Evolutionary conservation across 1,140 invertebrate genomes (phyloP).

Genomic region (Centruroides vittatus): DNA sequence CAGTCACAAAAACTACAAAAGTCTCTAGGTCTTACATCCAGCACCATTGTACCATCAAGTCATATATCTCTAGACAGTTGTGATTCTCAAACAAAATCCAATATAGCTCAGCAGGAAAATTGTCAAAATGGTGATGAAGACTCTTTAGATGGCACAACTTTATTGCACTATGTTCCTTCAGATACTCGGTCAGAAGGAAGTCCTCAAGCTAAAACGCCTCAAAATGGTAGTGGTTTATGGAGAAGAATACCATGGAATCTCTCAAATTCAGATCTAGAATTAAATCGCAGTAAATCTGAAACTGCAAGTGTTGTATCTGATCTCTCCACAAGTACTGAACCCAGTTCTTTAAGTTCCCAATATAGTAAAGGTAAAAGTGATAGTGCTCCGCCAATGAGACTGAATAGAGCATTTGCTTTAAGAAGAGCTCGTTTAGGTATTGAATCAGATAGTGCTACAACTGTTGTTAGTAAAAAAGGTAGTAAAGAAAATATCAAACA

Average conservation of each 20-base stretch:
- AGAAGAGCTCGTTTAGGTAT: conserved; percentile 29
- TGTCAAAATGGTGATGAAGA: too few relatives aligned
- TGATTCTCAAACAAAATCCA: too few relatives aligned
- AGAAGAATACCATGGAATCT: conserved; percentile 13
- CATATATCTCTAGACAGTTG: too few relatives aligned
- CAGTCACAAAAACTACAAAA: too few relatives aligned
- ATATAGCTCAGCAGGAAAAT: too few relatives aligned
- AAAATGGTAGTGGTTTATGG: not conserved
- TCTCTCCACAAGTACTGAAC: conserved; percentile 6
- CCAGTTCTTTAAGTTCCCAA: conserved; percentile 12
- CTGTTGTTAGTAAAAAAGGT: too few relatives aligned
- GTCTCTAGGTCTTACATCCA: too few relatives aligned
- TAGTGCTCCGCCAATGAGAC: conserved; percentile 22
- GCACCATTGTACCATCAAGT: too few relatives aligned
- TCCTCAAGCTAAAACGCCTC: not conserved
- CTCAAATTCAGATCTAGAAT: conserved; percentile 9
- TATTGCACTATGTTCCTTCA: not conserved
- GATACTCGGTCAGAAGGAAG: conserved; percentile 10
- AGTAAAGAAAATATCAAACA: too few relatives aligned
- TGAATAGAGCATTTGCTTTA: conserved; percentile 34
- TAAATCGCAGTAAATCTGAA: conserved; percentile 13
- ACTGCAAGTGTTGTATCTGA: conserved; percentile 11
- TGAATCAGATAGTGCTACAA: conserved; percentile 7
- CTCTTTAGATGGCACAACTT: too few relatives aligned
- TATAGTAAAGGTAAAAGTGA: conserved; percentile 3